Percentiles rank a stretch among this genome's conserved stretches.
These are phyloP conservation scores for Callosobruchus maculatus DNA, from an alignment of 2,888 invertebrate species.

Conservation along the genomic window DNA sequence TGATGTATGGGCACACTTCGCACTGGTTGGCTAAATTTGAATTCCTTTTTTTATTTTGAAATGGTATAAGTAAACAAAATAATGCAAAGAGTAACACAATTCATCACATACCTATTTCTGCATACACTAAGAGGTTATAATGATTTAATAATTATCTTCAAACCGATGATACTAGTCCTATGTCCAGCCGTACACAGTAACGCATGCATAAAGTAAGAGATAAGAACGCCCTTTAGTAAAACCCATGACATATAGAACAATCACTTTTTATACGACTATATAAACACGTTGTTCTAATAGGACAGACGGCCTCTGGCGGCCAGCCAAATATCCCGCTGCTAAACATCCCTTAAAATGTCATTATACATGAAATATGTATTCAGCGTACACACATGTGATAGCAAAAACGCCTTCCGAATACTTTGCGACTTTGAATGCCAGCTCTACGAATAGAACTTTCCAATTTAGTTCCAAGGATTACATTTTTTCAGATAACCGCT, in stretches of 20 bases:
- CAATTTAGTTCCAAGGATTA: neutral
- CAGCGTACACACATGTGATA: neutral
- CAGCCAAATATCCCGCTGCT: neutral
- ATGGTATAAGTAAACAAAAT: no score
- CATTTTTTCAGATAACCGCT: neutral
- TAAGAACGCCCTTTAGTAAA: neutral
- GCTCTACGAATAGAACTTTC: neutral
- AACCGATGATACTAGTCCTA: no score
- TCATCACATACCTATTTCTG: no score
- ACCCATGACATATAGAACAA: neutral
- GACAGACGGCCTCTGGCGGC: neutral
- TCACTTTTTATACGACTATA: neutral
- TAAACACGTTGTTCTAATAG: neutral
- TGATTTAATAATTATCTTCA: no score
- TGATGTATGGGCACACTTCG: no score
- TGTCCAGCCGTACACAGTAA: neutral
- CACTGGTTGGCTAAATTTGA: no score
- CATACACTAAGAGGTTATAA: no score
- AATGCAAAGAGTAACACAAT: no score
- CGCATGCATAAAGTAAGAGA: neutral
- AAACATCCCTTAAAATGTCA: neutral
- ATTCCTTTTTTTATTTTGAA: no score
- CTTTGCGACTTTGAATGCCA: neutral
- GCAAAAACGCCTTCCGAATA: neutral
- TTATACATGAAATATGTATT: neutral